These are phyloP conservation scores for Yponomeuta cagnagella DNA, from an alignment of 2,888 invertebrate genomes.

Conservation along the genomic window DNA sequence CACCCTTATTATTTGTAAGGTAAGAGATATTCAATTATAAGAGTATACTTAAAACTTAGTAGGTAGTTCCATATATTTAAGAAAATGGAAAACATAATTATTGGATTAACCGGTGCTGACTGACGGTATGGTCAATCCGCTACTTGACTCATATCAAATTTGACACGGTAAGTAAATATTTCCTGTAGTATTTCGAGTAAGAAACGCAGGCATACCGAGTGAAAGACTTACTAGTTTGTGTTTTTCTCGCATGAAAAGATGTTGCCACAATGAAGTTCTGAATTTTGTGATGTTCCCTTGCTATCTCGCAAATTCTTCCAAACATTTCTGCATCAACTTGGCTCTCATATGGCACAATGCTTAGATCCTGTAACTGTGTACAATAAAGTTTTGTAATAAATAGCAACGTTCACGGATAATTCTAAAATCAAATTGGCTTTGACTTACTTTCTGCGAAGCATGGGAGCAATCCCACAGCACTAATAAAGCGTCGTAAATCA, in stretches of 20 bases:
- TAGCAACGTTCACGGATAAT: too few relatives aligned
- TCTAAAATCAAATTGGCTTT: too few relatives aligned
- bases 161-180: too few relatives aligned
- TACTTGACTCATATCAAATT: too few relatives aligned
- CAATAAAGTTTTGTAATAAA: too few relatives aligned
- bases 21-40: too few relatives aligned
- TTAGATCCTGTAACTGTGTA: conserved; percentile 28
- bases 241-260: conserved; percentile 63
- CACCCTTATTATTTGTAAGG: too few relatives aligned
- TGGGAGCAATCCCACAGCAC: conserved; percentile 78
- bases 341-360: conserved; percentile 66
- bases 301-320: conserved; percentile 77
- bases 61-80: too few relatives aligned
- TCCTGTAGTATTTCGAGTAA: too few relatives aligned
- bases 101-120: too few relatives aligned
- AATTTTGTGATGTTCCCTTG: conserved; percentile 78
- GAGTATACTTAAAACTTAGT: too few relatives aligned
- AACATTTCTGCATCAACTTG: conserved; percentile 80
- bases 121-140: background rate
- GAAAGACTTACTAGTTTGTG: conserved; percentile 57
- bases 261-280: conserved; percentile 77
- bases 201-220: background rate
- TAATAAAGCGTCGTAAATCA: conserved; percentile 82
- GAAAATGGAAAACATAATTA: too few relatives aligned
- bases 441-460: conserved; percentile 17